A percentile compares a stretch with the other conserved stretches of the same genome.
Evolutionary conservation across 2,797 vertebrate genomes (phyloP).

Genomic region (Onychomys leucogaster): DNA sequence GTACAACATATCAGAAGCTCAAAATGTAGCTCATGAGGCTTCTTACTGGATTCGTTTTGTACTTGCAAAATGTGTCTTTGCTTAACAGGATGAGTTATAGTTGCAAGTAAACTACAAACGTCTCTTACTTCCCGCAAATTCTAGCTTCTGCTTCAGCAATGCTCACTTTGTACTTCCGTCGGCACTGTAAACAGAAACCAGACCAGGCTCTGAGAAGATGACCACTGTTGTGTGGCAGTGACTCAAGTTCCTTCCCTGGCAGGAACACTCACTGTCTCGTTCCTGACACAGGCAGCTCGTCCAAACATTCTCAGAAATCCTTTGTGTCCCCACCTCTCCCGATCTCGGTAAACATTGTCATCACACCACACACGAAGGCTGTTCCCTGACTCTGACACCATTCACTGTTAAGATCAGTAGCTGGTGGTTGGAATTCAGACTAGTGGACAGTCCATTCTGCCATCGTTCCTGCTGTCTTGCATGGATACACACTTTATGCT

Average conservation of each 20-base stretch:
- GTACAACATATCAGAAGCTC: neutral
- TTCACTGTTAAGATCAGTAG: constrained; percentile 50
- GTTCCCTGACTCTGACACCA: neutral
- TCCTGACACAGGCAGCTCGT: neutral
- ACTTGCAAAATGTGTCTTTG: constrained; percentile 52
- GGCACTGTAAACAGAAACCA: constrained; percentile 50
- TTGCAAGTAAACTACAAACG: constrained; percentile 22
- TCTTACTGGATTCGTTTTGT: constrained; percentile 40
- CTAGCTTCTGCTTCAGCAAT: constrained; percentile 63
- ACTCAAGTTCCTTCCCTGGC: constrained; percentile 16
- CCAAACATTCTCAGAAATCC: neutral
- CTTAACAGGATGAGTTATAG: constrained; percentile 4
- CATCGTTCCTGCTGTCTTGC: no score
- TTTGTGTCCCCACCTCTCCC: neutral
- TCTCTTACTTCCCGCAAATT: constrained; percentile 38
- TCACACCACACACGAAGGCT: neutral
- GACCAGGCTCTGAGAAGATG: constrained; percentile 31
- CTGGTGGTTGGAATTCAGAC: constrained; percentile 42
- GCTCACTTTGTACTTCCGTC: constrained; percentile 24
- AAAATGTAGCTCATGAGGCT: constrained; percentile 33
- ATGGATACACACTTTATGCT: neutral
- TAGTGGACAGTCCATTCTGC: neutral
- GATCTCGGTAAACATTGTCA: constrained; percentile 24
- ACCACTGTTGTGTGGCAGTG: constrained; percentile 57
- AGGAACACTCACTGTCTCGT: constrained; percentile 12